A percentile compares a stretch with the other conserved stretches of the same genome.
Evolutionary conservation across 2,113 vertebrate species (phyloP).

Genomic region (Balaenoptera acutorostrata): DNA sequence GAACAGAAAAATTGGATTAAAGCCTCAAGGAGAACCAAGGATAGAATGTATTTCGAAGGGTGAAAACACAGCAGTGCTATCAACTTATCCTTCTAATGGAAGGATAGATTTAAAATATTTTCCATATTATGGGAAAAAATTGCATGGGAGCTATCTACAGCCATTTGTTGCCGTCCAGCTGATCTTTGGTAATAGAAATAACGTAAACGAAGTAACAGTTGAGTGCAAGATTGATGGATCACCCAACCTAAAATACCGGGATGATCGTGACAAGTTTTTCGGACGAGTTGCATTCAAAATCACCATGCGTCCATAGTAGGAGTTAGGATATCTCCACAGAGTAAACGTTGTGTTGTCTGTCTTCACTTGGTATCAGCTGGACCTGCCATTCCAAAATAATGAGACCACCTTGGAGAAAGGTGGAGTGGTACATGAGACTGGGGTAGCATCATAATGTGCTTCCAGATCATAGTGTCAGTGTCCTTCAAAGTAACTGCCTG

Average conservation of each 20-base stretch:
- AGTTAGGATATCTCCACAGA: constrained; percentile 69
- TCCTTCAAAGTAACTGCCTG: constrained; percentile 76
- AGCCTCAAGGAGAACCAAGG: constrained; percentile 84
- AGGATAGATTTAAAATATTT: constrained; percentile 93
- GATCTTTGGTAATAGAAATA: constrained; percentile 78
- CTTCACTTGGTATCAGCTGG: constrained; percentile 75
- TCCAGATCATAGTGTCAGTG: constrained; percentile 77
- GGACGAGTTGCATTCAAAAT: constrained; percentile 82
- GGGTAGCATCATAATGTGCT: constrained; percentile 79
- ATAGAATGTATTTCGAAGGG: constrained; percentile 90
- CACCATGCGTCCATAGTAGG: constrained; percentile 82
- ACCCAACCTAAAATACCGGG: constrained; percentile 83
- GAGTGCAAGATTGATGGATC: constrained; percentile 91
- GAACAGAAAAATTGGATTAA: constrained; percentile 97
- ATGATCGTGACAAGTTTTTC: constrained; percentile 93
- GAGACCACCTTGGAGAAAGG: constrained; percentile 75
- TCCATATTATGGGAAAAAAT: constrained; percentile 95
- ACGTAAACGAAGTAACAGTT: constrained; percentile 86
- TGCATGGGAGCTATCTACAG: constrained; percentile 91
- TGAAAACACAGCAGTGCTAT: constrained; percentile 76
- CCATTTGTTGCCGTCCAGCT: constrained; percentile 95
- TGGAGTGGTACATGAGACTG: background rate
- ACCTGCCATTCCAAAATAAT: constrained; percentile 79
- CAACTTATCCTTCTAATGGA: constrained; percentile 85
- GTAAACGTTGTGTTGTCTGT: constrained; percentile 66